A percentile compares a stretch with the other conserved stretches of the same genome.
Evolutionary conservation across 2,888 invertebrate species (phyloP).

Genomic region (Melanchra persicariae): DNA sequence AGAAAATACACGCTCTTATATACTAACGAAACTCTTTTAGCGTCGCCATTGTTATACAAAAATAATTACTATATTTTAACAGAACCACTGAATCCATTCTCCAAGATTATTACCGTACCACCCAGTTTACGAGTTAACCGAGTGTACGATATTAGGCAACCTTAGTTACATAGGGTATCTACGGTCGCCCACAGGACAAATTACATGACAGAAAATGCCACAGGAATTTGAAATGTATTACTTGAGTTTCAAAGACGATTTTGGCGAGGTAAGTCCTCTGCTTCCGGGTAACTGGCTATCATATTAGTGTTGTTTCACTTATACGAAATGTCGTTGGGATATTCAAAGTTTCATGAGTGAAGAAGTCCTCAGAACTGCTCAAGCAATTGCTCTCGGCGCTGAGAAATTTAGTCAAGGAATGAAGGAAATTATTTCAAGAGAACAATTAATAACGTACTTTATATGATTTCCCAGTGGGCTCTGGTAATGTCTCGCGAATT

Average conservation of each 20-base stretch:
- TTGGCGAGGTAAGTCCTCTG: not conserved
- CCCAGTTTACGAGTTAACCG: constrained; percentile 55
- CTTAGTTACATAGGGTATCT: constrained; percentile 51
- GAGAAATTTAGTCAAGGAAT: constrained; percentile 52
- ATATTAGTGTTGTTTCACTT: constrained; percentile 48
- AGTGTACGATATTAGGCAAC: constrained; percentile 57
- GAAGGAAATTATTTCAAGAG: constrained; percentile 49
- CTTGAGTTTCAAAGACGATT: not conserved
- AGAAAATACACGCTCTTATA: constrained; percentile 12
- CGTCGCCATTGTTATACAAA: constrained; percentile 33
- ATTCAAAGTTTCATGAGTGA: constrained; percentile 45
- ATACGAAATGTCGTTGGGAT: constrained; percentile 37
- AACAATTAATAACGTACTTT: constrained; percentile 60
- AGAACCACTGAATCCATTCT: constrained; percentile 45
- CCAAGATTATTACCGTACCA: constrained; percentile 37
- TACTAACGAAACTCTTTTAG: too few relatives aligned
- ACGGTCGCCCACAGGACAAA: constrained; percentile 54
- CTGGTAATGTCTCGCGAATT: constrained; percentile 40
- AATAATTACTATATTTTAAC: constrained; percentile 51
- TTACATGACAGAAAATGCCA: constrained; percentile 30
- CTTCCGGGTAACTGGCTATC: constrained; percentile 26
- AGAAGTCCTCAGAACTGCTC: constrained; percentile 18
- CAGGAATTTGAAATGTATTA: constrained; percentile 37
- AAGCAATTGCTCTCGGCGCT: constrained; percentile 28
- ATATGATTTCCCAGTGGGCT: constrained; percentile 64